These are phyloP conservation scores for Paralvinella palmiformis DNA, from an alignment of 1,140 invertebrate genomes.

Conservation along the genomic window DNA sequence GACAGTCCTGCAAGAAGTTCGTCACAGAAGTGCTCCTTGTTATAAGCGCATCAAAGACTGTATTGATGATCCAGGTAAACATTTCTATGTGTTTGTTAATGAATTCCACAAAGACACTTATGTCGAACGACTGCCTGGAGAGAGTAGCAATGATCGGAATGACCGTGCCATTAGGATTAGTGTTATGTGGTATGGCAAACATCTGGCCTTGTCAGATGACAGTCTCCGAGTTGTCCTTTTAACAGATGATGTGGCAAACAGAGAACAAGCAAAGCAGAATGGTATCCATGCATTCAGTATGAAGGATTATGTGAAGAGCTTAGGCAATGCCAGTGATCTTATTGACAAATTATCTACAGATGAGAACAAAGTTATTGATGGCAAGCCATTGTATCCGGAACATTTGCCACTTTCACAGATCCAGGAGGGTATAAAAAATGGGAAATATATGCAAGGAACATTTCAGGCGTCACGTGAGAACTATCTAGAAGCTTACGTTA, in stretches of 20 bases:
- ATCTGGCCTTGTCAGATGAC: slow-evolving; percentile 48
- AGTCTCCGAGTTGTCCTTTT: slow-evolving; percentile 69
- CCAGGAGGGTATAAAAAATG: slow-evolving; percentile 73
- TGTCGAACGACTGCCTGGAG: slow-evolving; percentile 70
- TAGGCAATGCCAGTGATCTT: slow-evolving; percentile 61
- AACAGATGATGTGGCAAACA: slow-evolving; percentile 80
- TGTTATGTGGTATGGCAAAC: slow-evolving; percentile 72
- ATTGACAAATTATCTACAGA: slow-evolving; percentile 67
- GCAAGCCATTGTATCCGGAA: slow-evolving; percentile 66
- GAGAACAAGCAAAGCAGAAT: slow-evolving; percentile 63
- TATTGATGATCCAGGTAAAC: slow-evolving; percentile 68
- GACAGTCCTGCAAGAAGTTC: slow-evolving; percentile 90
- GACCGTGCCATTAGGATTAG: slow-evolving; percentile 80
- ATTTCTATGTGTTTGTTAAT: slow-evolving; percentile 90
- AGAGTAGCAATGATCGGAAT: slow-evolving; percentile 85
- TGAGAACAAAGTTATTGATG: slow-evolving; percentile 26
- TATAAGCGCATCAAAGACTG: slow-evolving; percentile 84
- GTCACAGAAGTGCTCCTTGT: slow-evolving; percentile 77
- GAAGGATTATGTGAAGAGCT: slow-evolving; percentile 60
- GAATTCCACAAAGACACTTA: slow-evolving; percentile 87
- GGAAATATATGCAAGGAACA: slow-evolving; percentile 70
- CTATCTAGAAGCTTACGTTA: slow-evolving; percentile 88
- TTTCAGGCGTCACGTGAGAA: slow-evolving; percentile 72
- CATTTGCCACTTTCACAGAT: slow-evolving; percentile 71
- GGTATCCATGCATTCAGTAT: slow-evolving; percentile 61